phyloP scores from a whole-genome alignment of 2,113 vertebrate genomes.

The Psittacula cyanocephala region DNA sequence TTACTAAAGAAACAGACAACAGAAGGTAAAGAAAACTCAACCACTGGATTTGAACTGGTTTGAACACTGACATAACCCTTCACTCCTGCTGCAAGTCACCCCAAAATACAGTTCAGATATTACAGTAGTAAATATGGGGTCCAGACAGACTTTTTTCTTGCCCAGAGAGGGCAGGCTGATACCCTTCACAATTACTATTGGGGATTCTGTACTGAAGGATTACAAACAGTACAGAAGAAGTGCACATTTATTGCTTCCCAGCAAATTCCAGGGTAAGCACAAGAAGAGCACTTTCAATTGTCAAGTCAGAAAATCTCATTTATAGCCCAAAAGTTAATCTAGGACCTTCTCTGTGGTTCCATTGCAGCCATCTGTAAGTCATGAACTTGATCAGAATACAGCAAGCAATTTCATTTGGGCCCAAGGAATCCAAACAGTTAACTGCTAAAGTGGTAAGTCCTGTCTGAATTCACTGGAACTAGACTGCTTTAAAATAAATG shows the following conservation, averaged over 20 bases:
- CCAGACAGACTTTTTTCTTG: not conserved
- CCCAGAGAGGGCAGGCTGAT: not conserved
- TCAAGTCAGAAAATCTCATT: not conserved
- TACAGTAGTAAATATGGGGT: not conserved
- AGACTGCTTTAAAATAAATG: not conserved
- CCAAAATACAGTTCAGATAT: not conserved
- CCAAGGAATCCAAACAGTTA: not conserved
- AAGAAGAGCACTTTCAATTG: not conserved
- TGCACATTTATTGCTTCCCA: not conserved
- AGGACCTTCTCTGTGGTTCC: not conserved
- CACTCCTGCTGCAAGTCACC: not conserved
- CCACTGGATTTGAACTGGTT: not conserved
- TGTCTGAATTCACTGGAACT: not conserved
- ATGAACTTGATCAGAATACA: not conserved
- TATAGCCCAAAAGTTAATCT: not conserved
- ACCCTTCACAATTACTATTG: not conserved
- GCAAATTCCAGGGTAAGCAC: not conserved
- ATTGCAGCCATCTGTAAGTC: not conserved
- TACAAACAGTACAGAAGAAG: not conserved
- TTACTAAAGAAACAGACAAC: not conserved
- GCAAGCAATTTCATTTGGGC: not conserved
- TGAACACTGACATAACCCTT: not conserved
- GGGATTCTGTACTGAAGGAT: not conserved
- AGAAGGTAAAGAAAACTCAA: not conserved
- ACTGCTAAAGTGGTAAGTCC: not conserved